Conservation (phyloP, 2,888 invertebrate species). For the Agonopterix subpropinquella region DNA sequence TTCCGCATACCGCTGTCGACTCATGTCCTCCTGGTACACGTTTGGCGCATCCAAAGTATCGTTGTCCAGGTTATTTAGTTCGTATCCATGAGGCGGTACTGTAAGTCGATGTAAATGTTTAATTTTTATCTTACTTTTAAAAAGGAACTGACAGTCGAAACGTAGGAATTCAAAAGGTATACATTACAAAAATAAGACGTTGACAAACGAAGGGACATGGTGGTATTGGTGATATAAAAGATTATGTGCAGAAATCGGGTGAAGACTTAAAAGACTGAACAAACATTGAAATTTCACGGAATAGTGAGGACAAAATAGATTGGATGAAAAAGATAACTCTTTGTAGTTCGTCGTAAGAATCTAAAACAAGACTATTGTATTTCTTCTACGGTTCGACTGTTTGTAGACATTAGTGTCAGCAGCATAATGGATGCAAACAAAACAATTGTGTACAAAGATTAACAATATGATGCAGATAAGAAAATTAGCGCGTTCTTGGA, state of each 20-base stretch:
- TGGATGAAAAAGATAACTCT: neutral
- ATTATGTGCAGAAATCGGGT: too few relatives aligned
- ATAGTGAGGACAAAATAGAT: neutral
- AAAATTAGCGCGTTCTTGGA: constrained; percentile 5
- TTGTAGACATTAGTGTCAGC: neutral
- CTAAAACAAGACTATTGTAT: too few relatives aligned
- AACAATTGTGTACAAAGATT: constrained; percentile 14
- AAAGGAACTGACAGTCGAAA: neutral
- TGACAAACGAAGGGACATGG: too few relatives aligned
- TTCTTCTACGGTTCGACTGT: neutral
- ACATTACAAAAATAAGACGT: too few relatives aligned
- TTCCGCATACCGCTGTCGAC: constrained; percentile 47
- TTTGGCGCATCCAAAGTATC: constrained; percentile 79
- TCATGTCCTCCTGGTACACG: constrained; percentile 64
- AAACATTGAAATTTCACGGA: too few relatives aligned
- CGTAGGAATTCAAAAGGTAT: too few relatives aligned
- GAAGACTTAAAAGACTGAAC: too few relatives aligned
- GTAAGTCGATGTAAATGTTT: constrained; percentile 32
- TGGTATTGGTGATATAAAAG: too few relatives aligned
- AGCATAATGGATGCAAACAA: constrained; percentile 13
- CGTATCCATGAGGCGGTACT: constrained; percentile 80
- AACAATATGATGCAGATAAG: constrained; percentile 6
- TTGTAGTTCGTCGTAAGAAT: too few relatives aligned
- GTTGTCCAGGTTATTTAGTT: constrained; percentile 79
- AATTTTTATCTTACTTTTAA: neutral